Evolutionary conservation across 2,888 invertebrate genomes (phyloP), one percentile per base, ranked within the genome.

Genomic region (Diplazon laetatorius): DNA sequence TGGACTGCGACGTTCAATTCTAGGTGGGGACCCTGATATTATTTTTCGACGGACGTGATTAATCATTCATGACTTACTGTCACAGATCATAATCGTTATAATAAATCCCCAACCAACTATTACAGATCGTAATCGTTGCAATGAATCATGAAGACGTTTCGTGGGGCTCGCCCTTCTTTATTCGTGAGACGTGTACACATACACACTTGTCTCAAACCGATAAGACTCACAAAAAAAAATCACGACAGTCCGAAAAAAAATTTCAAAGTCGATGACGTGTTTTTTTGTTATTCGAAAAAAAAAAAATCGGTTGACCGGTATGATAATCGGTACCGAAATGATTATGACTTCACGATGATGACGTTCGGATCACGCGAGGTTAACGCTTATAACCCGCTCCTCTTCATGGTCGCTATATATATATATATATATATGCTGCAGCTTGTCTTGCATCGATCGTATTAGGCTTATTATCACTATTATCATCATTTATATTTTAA

Each of bases 331-430:
- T 42, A 55, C 74, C 62, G 35, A 75, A 78, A 78, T 78, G 75
- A 72, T 78, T 57, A 35, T 78, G 78, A 78, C 78, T 71, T 78
- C 78, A 78, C 50, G 52, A 22, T 39, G 48, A 72, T 78, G 78
- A 71, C 75, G 71, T 72, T 42, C 55, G 62, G 25, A 72, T 70
- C 42, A 60, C 35, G 12, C 48, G 71, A 78, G 78, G 75, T 78
- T 71, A 75, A 75, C 62, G 35, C 71, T 69, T 75, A 75, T 74
- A 75, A 66, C 57, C 68, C 37, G 63, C 62, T 48, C 50, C 12
- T 48, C 35, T 12, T 60, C 59, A 25, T n/a, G 30, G 18, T 9
- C 39, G 18, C 20, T 30, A 22, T 25, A 12, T 18, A n/a, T n/a
- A n/a, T n/a, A n/a, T n/a, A n/a, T n/a, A n/a, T n/a, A n/a, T n/a